Evolutionary conservation across 2,888 invertebrate genomes (phyloP).

Genomic region (Troilus luridus): DNA sequence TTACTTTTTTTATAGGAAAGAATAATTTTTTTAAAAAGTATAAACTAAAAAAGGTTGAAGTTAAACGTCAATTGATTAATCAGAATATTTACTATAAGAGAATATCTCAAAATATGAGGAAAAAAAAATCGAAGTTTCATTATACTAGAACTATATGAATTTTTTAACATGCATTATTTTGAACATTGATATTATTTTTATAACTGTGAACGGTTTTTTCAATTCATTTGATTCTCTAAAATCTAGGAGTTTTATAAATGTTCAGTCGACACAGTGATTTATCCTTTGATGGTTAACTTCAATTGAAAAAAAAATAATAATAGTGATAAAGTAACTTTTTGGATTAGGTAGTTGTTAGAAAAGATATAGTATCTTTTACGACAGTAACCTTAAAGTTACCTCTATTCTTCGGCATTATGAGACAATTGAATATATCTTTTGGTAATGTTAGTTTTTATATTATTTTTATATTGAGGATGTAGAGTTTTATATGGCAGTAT

Average conservation of each 20-base stretch:
- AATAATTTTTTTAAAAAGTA: neutral
- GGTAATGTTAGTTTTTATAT: conserved; percentile 56
- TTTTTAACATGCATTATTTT: too few relatives aligned
- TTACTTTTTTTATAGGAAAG: neutral
- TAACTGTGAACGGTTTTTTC: neutral
- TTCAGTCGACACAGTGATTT: neutral
- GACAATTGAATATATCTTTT: conserved; percentile 53
- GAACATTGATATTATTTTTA: neutral
- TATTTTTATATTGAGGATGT: conserved; percentile 54
- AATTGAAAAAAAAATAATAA: neutral
- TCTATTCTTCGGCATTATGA: conserved; percentile 5
- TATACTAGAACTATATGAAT: too few relatives aligned
- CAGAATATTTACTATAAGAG: neutral
- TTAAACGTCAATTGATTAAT: neutral
- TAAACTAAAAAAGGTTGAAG: neutral
- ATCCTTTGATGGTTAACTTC: neutral
- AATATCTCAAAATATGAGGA: neutral
- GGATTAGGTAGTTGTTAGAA: conserved; percentile 21
- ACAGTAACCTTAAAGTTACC: conserved; percentile 53
- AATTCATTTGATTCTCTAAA: neutral
- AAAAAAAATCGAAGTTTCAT: neutral
- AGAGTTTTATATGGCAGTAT: conserved; percentile 37
- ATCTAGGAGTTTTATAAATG: neutral
- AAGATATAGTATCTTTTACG: conserved; percentile 24
- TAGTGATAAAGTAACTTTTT: conserved; percentile 31